Conservation (phyloP, 2,797 vertebrate species). For the Chloroceryle inda region DNA sequence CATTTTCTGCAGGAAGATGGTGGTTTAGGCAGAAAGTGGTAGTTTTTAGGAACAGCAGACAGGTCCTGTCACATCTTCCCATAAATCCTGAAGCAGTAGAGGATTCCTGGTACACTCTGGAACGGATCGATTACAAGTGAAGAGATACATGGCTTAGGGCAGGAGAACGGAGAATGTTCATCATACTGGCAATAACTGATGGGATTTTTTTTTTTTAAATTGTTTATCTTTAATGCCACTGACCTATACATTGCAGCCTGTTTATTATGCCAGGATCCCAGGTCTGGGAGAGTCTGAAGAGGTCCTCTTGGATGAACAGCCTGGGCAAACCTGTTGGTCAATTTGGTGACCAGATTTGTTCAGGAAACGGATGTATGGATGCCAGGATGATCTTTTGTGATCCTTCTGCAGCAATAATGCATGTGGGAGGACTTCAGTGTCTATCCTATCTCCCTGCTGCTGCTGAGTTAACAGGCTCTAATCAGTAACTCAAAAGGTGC, state of each 20-base stretch:
- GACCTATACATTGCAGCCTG: constrained; percentile 59
- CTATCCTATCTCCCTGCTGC: neutral
- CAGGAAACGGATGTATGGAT: constrained; percentile 56
- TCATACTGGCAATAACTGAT: neutral
- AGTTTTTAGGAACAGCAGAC: constrained; percentile 70
- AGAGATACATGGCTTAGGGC: neutral
- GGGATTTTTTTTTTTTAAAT: neutral
- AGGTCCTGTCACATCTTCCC: constrained; percentile 68
- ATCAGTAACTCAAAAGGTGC: neutral
- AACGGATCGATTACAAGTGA: neutral
- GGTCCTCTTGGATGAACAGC: constrained; percentile 72
- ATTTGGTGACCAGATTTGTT: constrained; percentile 40
- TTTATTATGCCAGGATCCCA: constrained; percentile 31
- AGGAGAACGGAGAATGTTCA: neutral
- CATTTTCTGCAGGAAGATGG: constrained; percentile 37
- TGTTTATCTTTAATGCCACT: neutral
- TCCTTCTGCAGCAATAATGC: constrained; percentile 29
- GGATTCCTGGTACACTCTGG: constrained; percentile 65
- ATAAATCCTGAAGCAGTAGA: constrained; percentile 26
- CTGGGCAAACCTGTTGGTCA: constrained; percentile 62
- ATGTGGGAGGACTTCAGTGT: neutral
- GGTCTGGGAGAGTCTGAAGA: constrained; percentile 57
- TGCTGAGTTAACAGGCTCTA: constrained; percentile 11
- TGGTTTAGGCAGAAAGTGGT: constrained; percentile 53
- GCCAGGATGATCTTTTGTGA: neutral